Base-by-base conservation (phyloP, 1,140 invertebrate species). In the Aphelenchoides besseyi region DNA sequence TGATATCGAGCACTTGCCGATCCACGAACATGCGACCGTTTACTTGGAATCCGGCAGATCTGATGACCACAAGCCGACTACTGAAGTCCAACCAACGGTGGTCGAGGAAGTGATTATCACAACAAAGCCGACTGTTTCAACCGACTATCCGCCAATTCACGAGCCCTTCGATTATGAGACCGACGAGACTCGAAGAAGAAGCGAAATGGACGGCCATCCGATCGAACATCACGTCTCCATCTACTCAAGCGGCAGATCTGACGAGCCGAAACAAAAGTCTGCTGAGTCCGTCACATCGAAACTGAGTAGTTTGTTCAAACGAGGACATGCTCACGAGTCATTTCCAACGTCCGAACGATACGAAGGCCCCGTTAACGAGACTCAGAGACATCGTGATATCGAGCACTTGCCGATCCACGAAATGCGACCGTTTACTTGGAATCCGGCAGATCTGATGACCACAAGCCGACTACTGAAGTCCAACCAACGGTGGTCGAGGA, bases 281-380 rank as follows among this genome's bases (percentile, higher is more conserved):
- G 12, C 26, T 32, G 66, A 68, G 61, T 32, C 41, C 1, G 41
- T 68, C 41, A 68, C 48, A 57, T 32, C 35, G 0, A 68, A 68
- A 30, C 36, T 68, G 12, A 55, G 18, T 9, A 33, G 37, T 30
- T 28, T 68, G 33, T 68, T 68, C 66, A 68, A 68, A 57, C 12
- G 64, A 57, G n/a, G 23, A 16, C 23, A 37, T n/a, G 3, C 32
- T 0, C 3, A 1, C 33, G 53, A 48, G 0, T 2, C 9, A 9
- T 48, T 9, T 48, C 41, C 41, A 48, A 48, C 41, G n/a, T 9
- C 41, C n/a, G 41, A 48, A 48, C 9, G 9, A 9, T 48, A 48
- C 41, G n/a, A n/a, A 9, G 41, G 41, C 9, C 41, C 41, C n/a
- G 41, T 48, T 48, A n/a, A 48, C n/a, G 41, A 48, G n/a, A 48